These are phyloP conservation scores for Pteropus rufus DNA, from an alignment of 2,797 vertebrate species.

Conservation along the genomic window DNA sequence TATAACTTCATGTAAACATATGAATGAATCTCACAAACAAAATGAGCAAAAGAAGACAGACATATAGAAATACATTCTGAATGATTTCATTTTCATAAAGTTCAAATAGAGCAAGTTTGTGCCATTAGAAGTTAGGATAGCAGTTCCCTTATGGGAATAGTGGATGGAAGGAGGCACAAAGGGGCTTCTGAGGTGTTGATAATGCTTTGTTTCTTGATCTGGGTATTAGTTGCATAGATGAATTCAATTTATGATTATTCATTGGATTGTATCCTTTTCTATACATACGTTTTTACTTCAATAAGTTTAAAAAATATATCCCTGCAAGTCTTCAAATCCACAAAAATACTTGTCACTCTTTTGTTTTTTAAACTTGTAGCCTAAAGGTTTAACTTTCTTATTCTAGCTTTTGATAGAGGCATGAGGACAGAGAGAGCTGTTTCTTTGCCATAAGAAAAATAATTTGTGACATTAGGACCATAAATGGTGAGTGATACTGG, in stretches of 20 bases:
- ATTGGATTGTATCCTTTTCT: background rate
- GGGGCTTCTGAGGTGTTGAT: background rate
- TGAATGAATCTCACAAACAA: background rate
- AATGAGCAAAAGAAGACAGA: background rate
- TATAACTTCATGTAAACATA: background rate
- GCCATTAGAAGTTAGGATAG: background rate
- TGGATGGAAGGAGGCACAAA: background rate
- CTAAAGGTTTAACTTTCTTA: background rate
- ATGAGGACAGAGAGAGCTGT: background rate
- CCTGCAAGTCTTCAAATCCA: background rate
- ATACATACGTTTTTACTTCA: background rate
- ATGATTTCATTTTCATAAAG: conserved; percentile 1
- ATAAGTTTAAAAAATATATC: background rate
- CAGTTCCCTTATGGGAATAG: background rate
- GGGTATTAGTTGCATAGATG: background rate
- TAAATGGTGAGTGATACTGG: background rate
- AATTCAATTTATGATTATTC: background rate
- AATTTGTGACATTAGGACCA: background rate
- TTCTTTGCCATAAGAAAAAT: background rate
- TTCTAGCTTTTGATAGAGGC: background rate
- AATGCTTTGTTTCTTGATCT: conserved; percentile 4
- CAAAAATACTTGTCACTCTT: background rate
- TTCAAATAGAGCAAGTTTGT: background rate
- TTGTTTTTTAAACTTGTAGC: background rate
- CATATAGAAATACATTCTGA: background rate